Evolutionary conservation across 1,140 invertebrate species (phyloP).

Genomic region (Panagrolaimus sp.): DNA sequence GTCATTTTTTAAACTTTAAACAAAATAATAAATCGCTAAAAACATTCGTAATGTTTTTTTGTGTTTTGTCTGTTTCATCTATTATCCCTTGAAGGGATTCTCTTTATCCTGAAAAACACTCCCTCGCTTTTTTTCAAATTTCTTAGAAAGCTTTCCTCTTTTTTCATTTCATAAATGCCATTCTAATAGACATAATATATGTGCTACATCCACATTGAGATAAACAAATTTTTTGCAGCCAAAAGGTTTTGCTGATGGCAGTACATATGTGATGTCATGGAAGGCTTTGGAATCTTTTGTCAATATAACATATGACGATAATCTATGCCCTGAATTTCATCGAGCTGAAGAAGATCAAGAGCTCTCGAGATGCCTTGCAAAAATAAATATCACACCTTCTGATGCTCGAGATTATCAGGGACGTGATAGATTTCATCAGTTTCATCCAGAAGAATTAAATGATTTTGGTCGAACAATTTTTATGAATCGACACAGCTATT

Average conservation of each 20-base stretch:
- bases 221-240: constrained; percentile 21
- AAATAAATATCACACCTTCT: constrained; percentile 17
- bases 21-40: no score
- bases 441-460: constrained; percentile 16
- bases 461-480: not conserved
- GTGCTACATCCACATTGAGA: no score
- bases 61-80: not conserved
- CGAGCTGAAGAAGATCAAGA: constrained; percentile 30
- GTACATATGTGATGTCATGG: constrained; percentile 19
- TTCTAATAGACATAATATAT: no score
- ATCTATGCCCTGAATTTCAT: constrained; percentile 25
- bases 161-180: not conserved
- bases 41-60: no score
- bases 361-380: constrained; percentile 19
- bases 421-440: constrained; percentile 24
- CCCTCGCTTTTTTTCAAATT: not conserved
- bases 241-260: constrained; percentile 23
- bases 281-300: constrained; percentile 11
- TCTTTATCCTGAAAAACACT: not conserved
- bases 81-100: not conserved
- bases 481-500: not conserved
- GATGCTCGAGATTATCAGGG: constrained; percentile 20
- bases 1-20: no score
- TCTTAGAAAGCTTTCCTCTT: not conserved
- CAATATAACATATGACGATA: constrained; percentile 19